Conservation (phyloP, 2,797 vertebrate species). For the Chelon auratus region DNA sequence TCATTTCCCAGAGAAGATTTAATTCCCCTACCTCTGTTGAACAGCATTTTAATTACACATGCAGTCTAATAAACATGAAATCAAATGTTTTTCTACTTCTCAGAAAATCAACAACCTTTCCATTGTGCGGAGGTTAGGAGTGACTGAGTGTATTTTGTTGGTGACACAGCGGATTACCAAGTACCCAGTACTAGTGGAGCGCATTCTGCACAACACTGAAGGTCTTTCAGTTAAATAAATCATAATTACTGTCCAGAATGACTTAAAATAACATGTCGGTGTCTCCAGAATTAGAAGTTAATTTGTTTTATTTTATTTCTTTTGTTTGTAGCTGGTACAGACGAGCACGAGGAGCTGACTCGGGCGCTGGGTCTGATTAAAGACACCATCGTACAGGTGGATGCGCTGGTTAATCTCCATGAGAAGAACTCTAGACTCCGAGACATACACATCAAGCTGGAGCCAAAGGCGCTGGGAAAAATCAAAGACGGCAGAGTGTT, state of each 20-base stretch:
- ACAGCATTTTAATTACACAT: not conserved
- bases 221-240: constrained; percentile 76
- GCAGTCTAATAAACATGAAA: not conserved
- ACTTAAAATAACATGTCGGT: too few relatives aligned
- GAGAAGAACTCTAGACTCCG: constrained; percentile 92
- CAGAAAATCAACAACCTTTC: constrained; percentile 92
- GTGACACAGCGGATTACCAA: constrained; percentile 99
- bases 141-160: constrained; percentile 94
- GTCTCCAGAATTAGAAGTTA: not conserved
- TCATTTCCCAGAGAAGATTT: not conserved
- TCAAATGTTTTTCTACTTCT: not conserved
- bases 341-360: constrained; percentile 89
- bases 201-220: constrained; percentile 94
- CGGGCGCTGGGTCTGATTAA: constrained; percentile 90
- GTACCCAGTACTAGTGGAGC: constrained; percentile 94
- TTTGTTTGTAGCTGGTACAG: constrained; percentile 82
- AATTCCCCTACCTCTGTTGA: not conserved
- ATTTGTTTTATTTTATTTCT: not conserved
- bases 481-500: constrained; percentile 92
- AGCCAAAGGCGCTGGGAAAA: constrained; percentile 90
- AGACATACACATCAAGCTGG: constrained; percentile 91
- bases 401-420: constrained; percentile 87
- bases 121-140: constrained; percentile 90
- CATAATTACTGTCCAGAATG: not conserved
- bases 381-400: constrained; percentile 90